These are phyloP conservation scores for Ceyx margarethae DNA, from an alignment of 2,113 vertebrate genomes.

Conservation along the genomic window DNA sequence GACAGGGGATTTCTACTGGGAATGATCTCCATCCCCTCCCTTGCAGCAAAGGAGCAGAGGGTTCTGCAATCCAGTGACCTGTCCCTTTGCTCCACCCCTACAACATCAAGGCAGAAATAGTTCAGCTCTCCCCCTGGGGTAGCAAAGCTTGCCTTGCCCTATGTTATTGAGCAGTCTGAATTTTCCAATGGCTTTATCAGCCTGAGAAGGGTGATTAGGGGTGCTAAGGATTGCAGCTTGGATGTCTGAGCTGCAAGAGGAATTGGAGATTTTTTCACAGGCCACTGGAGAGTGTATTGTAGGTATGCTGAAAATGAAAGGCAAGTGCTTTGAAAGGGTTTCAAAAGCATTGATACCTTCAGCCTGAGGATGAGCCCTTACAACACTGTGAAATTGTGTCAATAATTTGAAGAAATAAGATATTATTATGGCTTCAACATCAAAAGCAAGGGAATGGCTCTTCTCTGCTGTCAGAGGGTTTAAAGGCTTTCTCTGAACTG, in stretches of 20 bases:
- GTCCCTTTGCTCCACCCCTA: background rate
- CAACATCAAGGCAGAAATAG: accelerated
- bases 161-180: background rate
- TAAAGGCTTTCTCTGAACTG: slow-evolving; percentile 8
- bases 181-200: background rate
- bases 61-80: background rate
- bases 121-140: background rate
- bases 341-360: background rate
- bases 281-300: background rate
- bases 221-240: background rate
- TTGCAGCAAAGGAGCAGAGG: background rate
- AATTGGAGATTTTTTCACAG: background rate
- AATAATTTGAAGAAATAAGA: slow-evolving; percentile 18
- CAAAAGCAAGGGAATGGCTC: background rate
- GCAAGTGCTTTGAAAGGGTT: background rate
- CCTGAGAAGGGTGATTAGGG: background rate
- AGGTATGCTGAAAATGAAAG: background rate
- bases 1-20: background rate
- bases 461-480: background rate
- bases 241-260: background rate
- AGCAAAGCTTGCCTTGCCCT: background rate
- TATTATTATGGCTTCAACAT: background rate
- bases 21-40: background rate
- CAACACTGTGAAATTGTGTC: background rate
- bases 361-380: background rate